Percentiles rank a stretch among this genome's conserved stretches.
These are phyloP conservation scores for Collichthys lucidus DNA, from an alignment of 2,113 vertebrate genomes.

Conservation along the genomic window DNA sequence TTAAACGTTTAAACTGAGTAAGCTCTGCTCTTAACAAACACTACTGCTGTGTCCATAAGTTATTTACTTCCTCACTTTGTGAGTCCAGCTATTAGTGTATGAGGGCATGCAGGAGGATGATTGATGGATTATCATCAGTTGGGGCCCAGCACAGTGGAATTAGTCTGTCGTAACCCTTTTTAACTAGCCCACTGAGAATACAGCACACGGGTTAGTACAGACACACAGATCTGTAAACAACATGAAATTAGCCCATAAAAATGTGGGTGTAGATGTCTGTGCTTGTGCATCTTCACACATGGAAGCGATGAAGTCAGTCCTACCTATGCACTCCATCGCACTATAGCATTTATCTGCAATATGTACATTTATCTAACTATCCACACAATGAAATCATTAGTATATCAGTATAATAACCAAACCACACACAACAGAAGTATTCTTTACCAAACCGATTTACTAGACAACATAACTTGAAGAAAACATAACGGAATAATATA, in stretches of 20 bases:
- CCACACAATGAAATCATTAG: background rate
- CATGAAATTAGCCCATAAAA: slow-evolving; percentile 73
- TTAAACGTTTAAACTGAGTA: slow-evolving; percentile 7
- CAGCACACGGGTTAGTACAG: slow-evolving; percentile 28
- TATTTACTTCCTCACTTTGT: slow-evolving; percentile 38
- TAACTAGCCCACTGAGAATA: slow-evolving; percentile 67
- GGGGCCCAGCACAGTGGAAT: slow-evolving; percentile 58
- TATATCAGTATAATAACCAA: background rate
- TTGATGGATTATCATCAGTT: slow-evolving; percentile 71
- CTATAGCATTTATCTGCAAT: slow-evolving; percentile 10
- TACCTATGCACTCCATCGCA: background rate
- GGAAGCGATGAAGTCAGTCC: background rate
- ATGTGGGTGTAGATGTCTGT: background rate
- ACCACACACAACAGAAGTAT: background rate
- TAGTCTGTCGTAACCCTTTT: slow-evolving; percentile 68
- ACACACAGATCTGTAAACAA: slow-evolving; percentile 69
- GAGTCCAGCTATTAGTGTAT: slow-evolving; percentile 35
- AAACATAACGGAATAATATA: background rate
- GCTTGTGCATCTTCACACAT: slow-evolving; percentile 23
- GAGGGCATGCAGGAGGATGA: slow-evolving; percentile 50
- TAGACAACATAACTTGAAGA: background rate
- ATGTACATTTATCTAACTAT: background rate
- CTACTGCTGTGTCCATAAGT: slow-evolving; percentile 18
- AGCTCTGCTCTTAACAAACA: background rate
- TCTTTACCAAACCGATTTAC: background rate